Base-by-base conservation (phyloP, 92 coral and sea anemone genomes). In the Muricea muricata region DNA sequence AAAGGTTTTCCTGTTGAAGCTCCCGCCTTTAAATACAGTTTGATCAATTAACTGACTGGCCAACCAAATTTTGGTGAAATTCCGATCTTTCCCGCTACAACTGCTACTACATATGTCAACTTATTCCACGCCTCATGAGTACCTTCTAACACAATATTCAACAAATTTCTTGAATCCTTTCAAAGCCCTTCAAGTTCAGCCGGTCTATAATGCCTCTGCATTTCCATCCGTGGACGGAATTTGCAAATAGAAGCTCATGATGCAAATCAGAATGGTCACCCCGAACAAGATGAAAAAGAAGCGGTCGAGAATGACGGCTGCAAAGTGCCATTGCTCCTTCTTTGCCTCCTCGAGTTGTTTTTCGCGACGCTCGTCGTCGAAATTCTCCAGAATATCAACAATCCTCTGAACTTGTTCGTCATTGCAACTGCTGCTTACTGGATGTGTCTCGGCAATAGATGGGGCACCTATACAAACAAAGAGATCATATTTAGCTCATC, bases 281-380 rank as follows among this genome's bases (percentile, higher is more conserved):
- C 86, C 94, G 47, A 91, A 84, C 12, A 88, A 45, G 17, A 82
- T 41, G 65, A 92, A 88, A 65, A 94, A 94, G 79, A 93, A 82
- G 42, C 97, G 87, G 83, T 94, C 98, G 18, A 94, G 75, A 21
- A 94, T 96, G 42, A 92, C 76, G 32, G 97, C 97, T 21, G 94
- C 98, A 83, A 94, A 94, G 74, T 89, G 98, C 90, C 98, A 91
- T 42, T 75, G 81, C 47, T 78, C 91, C 57, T 84, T 89, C 63
- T 91, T 89, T 71, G 74, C 80, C 28, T 65, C 87, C 29, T 68
- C 70, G 18, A 87, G 87, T 34, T 65, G 65, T 46, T 88, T 79
- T 12, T 85, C 77, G 0, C 40, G 58, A 26, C 86, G 68, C 30
- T 58, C 81, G 1, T 81, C 70, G 14, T 93, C 82, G 52, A 90